Conservation (phyloP, 2,888 invertebrate genomes). For the Rhingia campestris region DNA sequence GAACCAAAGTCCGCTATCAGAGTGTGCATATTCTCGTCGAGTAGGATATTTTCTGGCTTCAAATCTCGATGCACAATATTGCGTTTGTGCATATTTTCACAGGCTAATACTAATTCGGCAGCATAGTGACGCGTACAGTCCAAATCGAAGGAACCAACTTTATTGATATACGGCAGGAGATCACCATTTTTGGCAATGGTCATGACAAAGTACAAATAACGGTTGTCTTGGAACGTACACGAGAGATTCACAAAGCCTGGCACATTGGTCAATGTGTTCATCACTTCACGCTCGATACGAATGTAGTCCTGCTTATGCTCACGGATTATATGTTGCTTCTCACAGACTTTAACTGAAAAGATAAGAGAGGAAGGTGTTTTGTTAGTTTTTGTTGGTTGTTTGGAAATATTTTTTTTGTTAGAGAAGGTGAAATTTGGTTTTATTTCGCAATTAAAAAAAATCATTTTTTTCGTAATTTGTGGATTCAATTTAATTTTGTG, state of each 20-base stretch:
- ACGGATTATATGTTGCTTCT: constrained; percentile 95
- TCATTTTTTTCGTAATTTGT: neutral
- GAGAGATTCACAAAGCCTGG: constrained; percentile 96
- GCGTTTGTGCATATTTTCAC: constrained; percentile 94
- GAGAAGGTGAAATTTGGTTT: neutral
- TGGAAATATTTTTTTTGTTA: neutral
- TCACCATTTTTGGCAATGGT: constrained; percentile 98
- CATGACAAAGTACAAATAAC: constrained; percentile 96
- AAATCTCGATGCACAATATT: constrained; percentile 97
- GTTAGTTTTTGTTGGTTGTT: neutral
- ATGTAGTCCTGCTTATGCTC: constrained; percentile 97
- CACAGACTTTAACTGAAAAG: constrained; percentile 96
- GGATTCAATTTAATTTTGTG: neutral
- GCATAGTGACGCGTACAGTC: constrained; percentile 96
- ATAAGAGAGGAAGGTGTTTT: constrained; percentile 15
- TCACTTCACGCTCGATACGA: constrained; percentile 95
- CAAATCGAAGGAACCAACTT: constrained; percentile 94
- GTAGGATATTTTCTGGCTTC: constrained; percentile 97
- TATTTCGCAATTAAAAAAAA: neutral
- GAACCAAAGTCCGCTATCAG: constrained; percentile 99
- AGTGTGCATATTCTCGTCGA: constrained; percentile 98
- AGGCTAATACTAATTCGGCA: constrained; percentile 95
- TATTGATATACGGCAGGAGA: constrained; percentile 94
- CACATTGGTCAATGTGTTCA: constrained; percentile 91
- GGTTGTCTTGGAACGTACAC: constrained; percentile 97